phyloP scores from a whole-genome alignment of 2,888 invertebrate species.

The Trachelus tabidus region DNA sequence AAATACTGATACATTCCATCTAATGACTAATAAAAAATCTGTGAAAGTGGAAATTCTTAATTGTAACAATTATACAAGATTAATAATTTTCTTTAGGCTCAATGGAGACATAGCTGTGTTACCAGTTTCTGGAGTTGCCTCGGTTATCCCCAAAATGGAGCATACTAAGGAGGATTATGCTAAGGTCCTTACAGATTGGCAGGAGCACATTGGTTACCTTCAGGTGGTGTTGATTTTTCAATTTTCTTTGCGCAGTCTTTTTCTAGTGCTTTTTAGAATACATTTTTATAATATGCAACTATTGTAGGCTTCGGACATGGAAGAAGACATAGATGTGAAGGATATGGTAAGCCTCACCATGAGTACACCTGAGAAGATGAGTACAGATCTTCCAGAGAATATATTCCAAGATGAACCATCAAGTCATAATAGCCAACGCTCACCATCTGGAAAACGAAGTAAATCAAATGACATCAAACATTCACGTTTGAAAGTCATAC shows the following conservation, averaged over 20 bases:
- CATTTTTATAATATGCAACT: background rate
- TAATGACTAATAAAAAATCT: slow-evolving; percentile 3
- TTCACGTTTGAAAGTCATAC: slow-evolving; percentile 6
- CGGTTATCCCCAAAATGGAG: slow-evolving; percentile 51
- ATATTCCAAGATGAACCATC: slow-evolving; percentile 42
- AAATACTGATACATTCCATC: slow-evolving; percentile 8
- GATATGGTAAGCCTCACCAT: slow-evolving; percentile 45
- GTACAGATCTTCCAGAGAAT: slow-evolving; percentile 42
- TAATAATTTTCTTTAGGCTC: slow-evolving; percentile 45
- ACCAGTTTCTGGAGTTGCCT: slow-evolving; percentile 57
- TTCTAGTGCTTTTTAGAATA: background rate
- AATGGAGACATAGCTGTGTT: slow-evolving; percentile 65
- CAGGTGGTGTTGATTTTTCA: slow-evolving; percentile 55
- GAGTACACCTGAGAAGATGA: slow-evolving; percentile 36
- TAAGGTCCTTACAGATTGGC: slow-evolving; percentile 68
- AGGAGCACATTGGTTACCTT: slow-evolving; percentile 66
- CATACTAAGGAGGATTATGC: slow-evolving; percentile 67
- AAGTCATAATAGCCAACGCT: slow-evolving; percentile 2
- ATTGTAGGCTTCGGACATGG: slow-evolving; percentile 53
- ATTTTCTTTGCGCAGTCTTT: background rate
- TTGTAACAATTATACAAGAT: background rate
- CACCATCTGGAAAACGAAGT: slow-evolving; percentile 25
- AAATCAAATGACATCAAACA: slow-evolving; percentile 12
- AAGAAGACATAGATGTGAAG: slow-evolving; percentile 55
- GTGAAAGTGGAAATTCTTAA: slow-evolving; percentile 9